phyloP scores from a whole-genome alignment of 2,888 invertebrate genomes.

The Caradrina clavipalpis region DNA sequence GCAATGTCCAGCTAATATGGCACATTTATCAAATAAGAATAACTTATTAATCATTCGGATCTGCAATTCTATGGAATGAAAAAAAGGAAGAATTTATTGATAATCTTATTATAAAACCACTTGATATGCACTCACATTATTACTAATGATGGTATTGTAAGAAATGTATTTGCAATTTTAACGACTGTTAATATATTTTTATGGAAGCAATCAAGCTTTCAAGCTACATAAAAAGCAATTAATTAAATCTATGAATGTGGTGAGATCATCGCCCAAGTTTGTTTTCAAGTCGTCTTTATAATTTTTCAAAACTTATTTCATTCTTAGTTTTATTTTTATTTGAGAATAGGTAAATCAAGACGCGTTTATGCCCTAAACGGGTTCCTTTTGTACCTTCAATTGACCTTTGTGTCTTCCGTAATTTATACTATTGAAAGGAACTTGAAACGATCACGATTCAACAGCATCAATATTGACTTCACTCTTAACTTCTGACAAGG shows the following conservation, averaged over 20 bases:
- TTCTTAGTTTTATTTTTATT: neutral
- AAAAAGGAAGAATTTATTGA: conserved; percentile 28
- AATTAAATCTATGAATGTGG: neutral
- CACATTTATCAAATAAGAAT: conserved; percentile 55
- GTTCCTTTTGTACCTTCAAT: neutral
- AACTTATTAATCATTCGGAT: conserved; percentile 44
- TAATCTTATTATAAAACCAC: conserved; percentile 21
- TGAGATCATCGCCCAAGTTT: neutral
- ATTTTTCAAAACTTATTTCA: too few relatives aligned
- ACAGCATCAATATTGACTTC: conserved; percentile 21
- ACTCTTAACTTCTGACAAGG: conserved; percentile 9
- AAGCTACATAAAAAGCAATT: neutral
- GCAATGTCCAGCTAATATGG: conserved; percentile 56
- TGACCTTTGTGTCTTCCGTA: neutral
- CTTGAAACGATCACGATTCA: conserved; percentile 14
- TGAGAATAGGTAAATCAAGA: too few relatives aligned
- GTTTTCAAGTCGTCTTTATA: neutral
- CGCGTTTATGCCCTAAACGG: too few relatives aligned
- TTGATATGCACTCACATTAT: conserved; percentile 32
- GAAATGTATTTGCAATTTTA: conserved; percentile 25
- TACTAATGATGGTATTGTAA: conserved; percentile 22
- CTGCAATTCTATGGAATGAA: conserved; percentile 11
- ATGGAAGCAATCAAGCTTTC: conserved; percentile 11
- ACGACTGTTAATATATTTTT: too few relatives aligned
- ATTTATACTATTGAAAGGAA: neutral